Base-by-base conservation (phyloP, 1,140 invertebrate genomes). In the Drosophila mayri region DNA sequence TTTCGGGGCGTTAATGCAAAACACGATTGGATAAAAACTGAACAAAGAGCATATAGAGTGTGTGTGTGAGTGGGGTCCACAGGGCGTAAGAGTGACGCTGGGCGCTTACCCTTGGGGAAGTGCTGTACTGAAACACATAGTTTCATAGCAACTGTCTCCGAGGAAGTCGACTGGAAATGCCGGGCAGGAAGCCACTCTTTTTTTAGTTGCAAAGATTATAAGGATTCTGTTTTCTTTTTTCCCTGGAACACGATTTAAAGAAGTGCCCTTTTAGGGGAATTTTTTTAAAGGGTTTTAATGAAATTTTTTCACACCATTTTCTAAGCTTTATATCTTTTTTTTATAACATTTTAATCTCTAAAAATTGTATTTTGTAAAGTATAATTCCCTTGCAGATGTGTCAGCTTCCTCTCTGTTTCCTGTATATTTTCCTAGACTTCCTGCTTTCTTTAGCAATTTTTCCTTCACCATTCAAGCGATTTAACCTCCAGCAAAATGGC, bases 1-100 rank as follows among this genome's bases (percentile, higher is more conserved):
- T 82, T 87, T 72, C 32, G 66, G 68, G 68, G 68, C 68, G 68
- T 72, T 72, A 72, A 72, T 72, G 68, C 68, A 58, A 72, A 72
- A 72, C 68, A 72, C 68, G 68, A 72, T 72, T 72, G 68, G 66
- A 72, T 72, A 72, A 59, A 72, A 71, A 71, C 30, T n/a, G 54
- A 71, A 71, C 52, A 72, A 72, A 71, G 66, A 41, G 32, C 16
- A 18, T 32, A 52, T 16, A 25, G 22, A 10, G 44, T 47, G 14
- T 46, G 12, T 22, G 44, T 37, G n/a, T 22, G 20, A 18, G 22
- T 25, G 52, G 9, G 44, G 61, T 5, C 37, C 61, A 65, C 52
- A 55, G 20, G 41, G 65, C 65, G 65, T 4, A 58, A 58, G 68
- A 59, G 68, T 59, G 66, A 72, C 52, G 22, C 35, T 71, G 44